A percentile compares a stretch with the other conserved stretches of the same genome.
phyloP scores from a whole-genome alignment of 2,797 vertebrate genomes.

The Loriculus beryllinus region DNA sequence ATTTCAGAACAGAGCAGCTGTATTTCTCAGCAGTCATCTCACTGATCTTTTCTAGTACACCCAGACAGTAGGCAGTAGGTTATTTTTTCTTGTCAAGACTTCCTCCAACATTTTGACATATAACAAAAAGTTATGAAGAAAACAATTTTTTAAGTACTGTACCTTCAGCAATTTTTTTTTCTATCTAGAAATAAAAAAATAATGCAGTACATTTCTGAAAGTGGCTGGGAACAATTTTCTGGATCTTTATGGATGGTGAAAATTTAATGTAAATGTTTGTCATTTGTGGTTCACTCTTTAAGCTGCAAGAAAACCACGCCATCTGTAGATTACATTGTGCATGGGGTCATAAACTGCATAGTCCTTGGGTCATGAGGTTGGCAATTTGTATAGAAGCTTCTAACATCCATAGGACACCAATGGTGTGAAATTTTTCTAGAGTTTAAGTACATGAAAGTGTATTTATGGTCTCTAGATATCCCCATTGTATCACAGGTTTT shows the following conservation, averaged over 20 bases:
- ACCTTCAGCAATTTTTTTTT: not conserved
- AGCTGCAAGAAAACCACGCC: not conserved
- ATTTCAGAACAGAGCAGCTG: not conserved
- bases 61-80: not conserved
- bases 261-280: not conserved
- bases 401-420: not conserved
- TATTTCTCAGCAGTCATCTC: not conserved
- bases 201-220: not conserved
- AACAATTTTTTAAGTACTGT: not conserved
- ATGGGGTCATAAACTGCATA: not conserved
- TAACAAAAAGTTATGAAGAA: not conserved
- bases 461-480: not conserved
- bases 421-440: not conserved
- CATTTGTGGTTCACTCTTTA: not conserved
- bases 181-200: not conserved
- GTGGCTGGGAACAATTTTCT: not conserved
- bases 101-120: not conserved
- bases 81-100: not conserved
- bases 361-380: not conserved
- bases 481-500: not conserved
- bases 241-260: not conserved
- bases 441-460: not conserved
- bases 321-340: not conserved
- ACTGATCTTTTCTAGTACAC: not conserved
- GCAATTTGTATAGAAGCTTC: not conserved